Evolutionary conservation across 2,113 vertebrate genomes (phyloP).

Genomic region (Aythya baeri): DNA sequence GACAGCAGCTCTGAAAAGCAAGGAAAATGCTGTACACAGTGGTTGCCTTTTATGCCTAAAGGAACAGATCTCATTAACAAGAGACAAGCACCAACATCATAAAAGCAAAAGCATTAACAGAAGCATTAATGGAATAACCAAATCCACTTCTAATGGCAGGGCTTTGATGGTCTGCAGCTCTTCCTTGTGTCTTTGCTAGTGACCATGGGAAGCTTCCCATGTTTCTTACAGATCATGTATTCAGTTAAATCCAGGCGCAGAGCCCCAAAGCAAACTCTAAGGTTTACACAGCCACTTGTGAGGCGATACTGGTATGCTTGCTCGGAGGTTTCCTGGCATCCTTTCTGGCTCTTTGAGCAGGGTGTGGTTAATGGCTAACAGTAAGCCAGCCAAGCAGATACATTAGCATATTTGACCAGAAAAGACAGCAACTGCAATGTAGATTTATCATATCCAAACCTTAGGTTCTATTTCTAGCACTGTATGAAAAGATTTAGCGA

Average conservation of each 20-base stretch:
- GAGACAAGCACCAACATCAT: neutral
- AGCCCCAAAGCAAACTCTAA: neutral
- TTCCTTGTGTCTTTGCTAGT: neutral
- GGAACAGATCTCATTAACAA: neutral
- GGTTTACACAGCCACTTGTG: neutral
- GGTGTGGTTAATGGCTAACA: constrained; percentile 41
- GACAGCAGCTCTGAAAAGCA: neutral
- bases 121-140: neutral
- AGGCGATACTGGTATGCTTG: neutral
- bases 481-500: constrained; percentile 9
- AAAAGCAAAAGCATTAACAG: neutral
- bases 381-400: constrained; percentile 1
- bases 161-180: neutral
- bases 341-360: neutral
- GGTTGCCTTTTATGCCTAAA: constrained; percentile 16
- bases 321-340: constrained; percentile 12
- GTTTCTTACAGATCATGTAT: neutral
- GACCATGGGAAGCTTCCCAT: neutral
- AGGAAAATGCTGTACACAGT: neutral
- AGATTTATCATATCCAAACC: constrained; percentile 19
- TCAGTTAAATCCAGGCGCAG: neutral
- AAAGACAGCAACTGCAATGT: neutral
- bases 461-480: constrained; percentile 42
- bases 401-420: neutral
- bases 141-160: neutral